phyloP scores from a whole-genome alignment of 1,140 invertebrate genomes.

The Vollenhovia emeryi region DNA sequence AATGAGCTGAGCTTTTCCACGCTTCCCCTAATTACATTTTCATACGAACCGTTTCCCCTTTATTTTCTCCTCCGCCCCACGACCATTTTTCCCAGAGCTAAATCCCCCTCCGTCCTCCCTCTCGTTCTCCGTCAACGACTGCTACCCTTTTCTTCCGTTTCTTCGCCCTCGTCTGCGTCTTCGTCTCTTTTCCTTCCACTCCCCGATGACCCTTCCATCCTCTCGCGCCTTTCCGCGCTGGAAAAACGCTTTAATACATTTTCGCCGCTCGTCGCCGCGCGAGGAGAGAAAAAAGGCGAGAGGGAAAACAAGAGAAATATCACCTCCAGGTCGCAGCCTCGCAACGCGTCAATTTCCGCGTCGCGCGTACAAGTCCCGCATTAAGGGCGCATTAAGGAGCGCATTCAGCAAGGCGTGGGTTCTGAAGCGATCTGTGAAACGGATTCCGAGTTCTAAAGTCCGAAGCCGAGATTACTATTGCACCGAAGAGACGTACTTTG shows the following conservation, averaged over 20 bases:
- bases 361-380: slow-evolving; percentile 48
- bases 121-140: slow-evolving; percentile 65
- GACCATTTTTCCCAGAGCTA: slow-evolving; percentile 76
- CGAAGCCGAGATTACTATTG: slow-evolving; percentile 46
- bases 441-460: slow-evolving; percentile 48
- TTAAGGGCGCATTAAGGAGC: slow-evolving; percentile 63
- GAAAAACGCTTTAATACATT: slow-evolving; percentile 75
- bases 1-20: slow-evolving; percentile 80
- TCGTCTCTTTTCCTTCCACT: slow-evolving; percentile 1
- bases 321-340: slow-evolving; percentile 39
- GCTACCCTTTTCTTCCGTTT: slow-evolving; percentile 60
- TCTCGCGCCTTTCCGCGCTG: slow-evolving; percentile 62
- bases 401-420: slow-evolving; percentile 23
- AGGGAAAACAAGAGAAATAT: slow-evolving; percentile 48
- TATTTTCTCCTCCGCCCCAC: slow-evolving; percentile 77
- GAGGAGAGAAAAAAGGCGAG: not conserved
- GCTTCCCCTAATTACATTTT: slow-evolving; percentile 83
- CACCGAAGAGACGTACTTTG: not conserved
- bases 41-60: slow-evolving; percentile 82
- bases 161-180: slow-evolving; percentile 41
- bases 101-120: slow-evolving; percentile 35
- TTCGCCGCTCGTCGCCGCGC: slow-evolving; percentile 63
- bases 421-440: slow-evolving; percentile 37
- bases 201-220: slow-evolving; percentile 26
- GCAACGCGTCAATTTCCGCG: slow-evolving; percentile 67